Evolutionary conservation across 2,888 invertebrate species (phyloP), one percentile per base, ranked within the genome.

Genomic region (Hydrotaea diabolus): DNA sequence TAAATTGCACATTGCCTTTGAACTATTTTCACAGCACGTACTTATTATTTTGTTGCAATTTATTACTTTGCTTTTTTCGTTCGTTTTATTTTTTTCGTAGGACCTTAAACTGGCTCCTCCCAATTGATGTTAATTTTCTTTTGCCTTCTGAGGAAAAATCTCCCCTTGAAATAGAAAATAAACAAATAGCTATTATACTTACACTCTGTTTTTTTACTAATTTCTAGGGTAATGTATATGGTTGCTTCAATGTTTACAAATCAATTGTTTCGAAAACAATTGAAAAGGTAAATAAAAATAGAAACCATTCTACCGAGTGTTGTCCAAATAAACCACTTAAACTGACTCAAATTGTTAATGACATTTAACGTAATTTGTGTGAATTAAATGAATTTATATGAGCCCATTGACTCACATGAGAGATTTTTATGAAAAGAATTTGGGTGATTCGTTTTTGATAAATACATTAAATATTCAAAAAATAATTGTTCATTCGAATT

Each of bases 81-180:
- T 31, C 39, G 39, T 39, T 39, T n/a, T n/a, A n/a, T n/a, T n/a
- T n/a, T n/a, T n/a, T 4, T 39, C 9, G 31, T 13, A 49, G 2
- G 49, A 49, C 49, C 49, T 49, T 49, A 49, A 49, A 8, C 49
- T 49, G 13, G 2, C 15, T n/a, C 49, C n/a, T n/a, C 7, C 2
- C 39, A 11, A 39, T 39, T 8, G n/a, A 49, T 49, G 15, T n/a
- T n/a, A 49, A 49, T 49, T n/a, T 49, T 15, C n/a, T 49, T 5
- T n/a, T n/a, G n/a, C 49, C 49, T 49, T 49, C n/a, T 49, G n/a
- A 49, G 49, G 49, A 49, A 49, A 49, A n/a, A n/a, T n/a, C n/a
- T n/a, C n/a, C n/a, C n/a, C n/a, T n/a, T n/a, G 15, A 15, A 49
- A 49, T 7, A 49, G n/a, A 49, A 49, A 49, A 4, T 3, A 49